Evolutionary conservation across 30 jellyfish, hydroid and myxozoan genomes (phyloP).

Genomic region (Morbakka virulenta): DNA sequence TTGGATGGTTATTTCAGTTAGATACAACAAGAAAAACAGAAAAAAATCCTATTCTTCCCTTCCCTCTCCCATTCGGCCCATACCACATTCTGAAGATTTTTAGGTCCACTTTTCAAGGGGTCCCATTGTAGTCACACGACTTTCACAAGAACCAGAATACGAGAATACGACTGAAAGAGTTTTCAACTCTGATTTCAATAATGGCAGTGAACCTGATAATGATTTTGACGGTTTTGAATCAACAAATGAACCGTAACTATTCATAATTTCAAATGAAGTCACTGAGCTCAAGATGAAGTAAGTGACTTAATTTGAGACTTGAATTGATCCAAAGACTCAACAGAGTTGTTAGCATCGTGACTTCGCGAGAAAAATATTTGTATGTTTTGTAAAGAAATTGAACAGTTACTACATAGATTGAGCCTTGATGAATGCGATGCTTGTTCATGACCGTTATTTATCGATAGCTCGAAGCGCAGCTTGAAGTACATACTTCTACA

Average conservation of each 20-base stretch:
- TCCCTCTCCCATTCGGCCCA: background rate
- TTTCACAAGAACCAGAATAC: background rate
- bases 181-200: too few species aligned
- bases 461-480: background rate
- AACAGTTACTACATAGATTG: background rate
- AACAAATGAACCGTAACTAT: too few species aligned
- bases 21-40: background rate
- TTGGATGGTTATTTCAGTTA: background rate
- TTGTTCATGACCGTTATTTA: background rate
- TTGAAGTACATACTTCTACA: background rate
- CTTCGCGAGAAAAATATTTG: too few species aligned
- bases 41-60: background rate
- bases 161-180: too few species aligned
- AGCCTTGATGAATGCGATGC: background rate
- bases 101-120: background rate
- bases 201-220: too few species aligned
- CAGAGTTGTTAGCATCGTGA: too few species aligned
- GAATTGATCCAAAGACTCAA: too few species aligned
- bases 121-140: background rate
- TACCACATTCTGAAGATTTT: background rate
- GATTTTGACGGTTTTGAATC: too few species aligned
- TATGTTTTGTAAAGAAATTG: background rate
- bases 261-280: too few species aligned
- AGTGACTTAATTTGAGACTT: too few species aligned
- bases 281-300: too few species aligned